Base-by-base conservation (phyloP, 1,140 invertebrate species). In the Pseudobourletiella spinata region DNA sequence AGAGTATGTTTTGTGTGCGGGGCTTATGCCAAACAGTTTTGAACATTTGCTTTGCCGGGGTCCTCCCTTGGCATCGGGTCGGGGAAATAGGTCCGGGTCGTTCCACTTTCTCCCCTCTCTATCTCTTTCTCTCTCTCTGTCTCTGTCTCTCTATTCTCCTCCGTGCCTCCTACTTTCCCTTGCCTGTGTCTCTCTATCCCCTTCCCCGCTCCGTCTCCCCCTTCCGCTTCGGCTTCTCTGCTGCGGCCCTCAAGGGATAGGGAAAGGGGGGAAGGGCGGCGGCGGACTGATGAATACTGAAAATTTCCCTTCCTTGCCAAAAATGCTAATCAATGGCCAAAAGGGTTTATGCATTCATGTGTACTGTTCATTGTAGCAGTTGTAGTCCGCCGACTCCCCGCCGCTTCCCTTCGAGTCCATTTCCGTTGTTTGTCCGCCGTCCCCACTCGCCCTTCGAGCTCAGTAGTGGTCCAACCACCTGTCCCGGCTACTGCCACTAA, bases 281-380 rank as follows among this genome's bases (percentile, higher is more conserved):
- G 22, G 28, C 8, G 48, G 8, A 26, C 28, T 25, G 56, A 42
- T 61, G 48, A 61, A 61, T 56, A 52, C 25, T 61, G 59, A 57
- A 63, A 63, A 63, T 57, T 42, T 63, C 55, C 56, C 39, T 29
- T 50, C 56, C 61, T 67, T 67, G 65, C 65, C 65, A 67, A 67
- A 67, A 67, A 67, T 67, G 65, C 55, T 64, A 67, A 67, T 67
- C 65, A 67, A 67, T 67, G 63, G 60, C 65, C 44, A 59, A 60
- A 60, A 42, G 8, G 54, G 65, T 55, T 61, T 56, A 65, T 65
- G 59, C 60, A 58, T 66, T 62, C 44, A 44, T 59, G 14, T 51
- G 8, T 39, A 39, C 32, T 39, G n/a, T n/a, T 39, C n/a, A n/a
- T n/a, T n/a, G n/a, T n/a, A n/a, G n/a, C n/a, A n/a, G n/a, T n/a